Evolutionary conservation across 2,888 invertebrate species (phyloP).

Genomic region (Agapetus fuscipes): DNA sequence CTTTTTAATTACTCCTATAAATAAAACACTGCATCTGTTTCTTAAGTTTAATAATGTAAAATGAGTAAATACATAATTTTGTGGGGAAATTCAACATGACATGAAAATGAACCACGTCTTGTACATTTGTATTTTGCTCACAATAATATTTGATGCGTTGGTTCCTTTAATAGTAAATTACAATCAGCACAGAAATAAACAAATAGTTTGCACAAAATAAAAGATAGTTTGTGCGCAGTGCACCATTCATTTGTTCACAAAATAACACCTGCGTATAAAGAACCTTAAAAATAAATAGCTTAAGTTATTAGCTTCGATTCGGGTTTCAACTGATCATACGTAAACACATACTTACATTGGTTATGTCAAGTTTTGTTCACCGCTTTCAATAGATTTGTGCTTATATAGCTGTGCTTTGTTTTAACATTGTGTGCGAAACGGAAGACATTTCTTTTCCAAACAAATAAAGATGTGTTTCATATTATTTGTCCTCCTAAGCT

Average conservation of each 20-base stretch:
- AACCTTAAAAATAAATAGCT: conserved; percentile 4
- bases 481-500: conserved; percentile 11
- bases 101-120: conserved; percentile 11
- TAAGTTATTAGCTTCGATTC: conserved; percentile 1
- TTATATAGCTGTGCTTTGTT: conserved; percentile 33
- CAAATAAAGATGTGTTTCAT: not conserved
- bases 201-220: conserved; percentile 5
- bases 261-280: conserved; percentile 10
- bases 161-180: no score
- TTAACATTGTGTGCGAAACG: conserved; percentile 44
- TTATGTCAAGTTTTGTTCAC: no score
- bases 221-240: conserved; percentile 10
- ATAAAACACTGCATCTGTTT: no score
- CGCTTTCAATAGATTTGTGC: conserved; percentile 20
- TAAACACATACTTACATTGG: no score
- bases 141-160: conserved; percentile 6
- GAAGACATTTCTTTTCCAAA: conserved; percentile 36
- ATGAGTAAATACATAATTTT: conserved; percentile 44
- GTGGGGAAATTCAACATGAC: conserved; percentile 18
- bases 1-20: no score
- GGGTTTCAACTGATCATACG: not conserved
- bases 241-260: no score
- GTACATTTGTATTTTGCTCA: conserved; percentile 13
- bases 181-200: no score
- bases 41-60: conserved; percentile 47